Percentiles rank a stretch among this genome's conserved stretches.
phyloP scores from a whole-genome alignment of 2,888 invertebrate species.

The Neoascia interrupta region DNA sequence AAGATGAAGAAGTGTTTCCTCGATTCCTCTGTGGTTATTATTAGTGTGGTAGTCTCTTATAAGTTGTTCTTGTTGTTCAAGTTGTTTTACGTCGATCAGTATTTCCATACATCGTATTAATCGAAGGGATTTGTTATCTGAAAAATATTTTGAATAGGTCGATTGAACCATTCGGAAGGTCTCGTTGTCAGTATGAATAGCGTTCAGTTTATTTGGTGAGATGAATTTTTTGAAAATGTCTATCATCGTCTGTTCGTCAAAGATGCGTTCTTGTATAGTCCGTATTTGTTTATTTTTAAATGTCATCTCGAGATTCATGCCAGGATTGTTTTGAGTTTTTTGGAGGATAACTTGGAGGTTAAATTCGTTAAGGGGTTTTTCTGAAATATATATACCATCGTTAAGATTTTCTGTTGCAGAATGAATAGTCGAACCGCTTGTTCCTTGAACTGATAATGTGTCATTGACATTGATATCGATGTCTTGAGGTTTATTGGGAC shows the following conservation, averaged over 20 bases:
- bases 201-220: neutral
- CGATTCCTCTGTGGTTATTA: too few species aligned
- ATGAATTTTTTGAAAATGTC: neutral
- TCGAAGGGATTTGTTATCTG: too few species aligned
- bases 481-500: too few species aligned
- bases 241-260: neutral
- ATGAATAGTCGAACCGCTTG: too few species aligned
- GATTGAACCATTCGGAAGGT: neutral
- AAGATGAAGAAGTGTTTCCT: too few species aligned
- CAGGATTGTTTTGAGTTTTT: neutral
- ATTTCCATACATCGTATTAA: neutral
- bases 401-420: slow-evolving; percentile 1
- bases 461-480: too few species aligned
- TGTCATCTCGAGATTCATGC: neutral
- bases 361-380: slow-evolving; percentile 3
- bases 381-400: slow-evolving; percentile 9
- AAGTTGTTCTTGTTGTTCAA: too few species aligned
- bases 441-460: too few species aligned
- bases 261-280: too few species aligned
- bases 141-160: neutral
- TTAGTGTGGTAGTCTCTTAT: too few species aligned
- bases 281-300: neutral
- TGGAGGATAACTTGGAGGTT: neutral
- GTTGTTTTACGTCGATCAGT: too few species aligned
- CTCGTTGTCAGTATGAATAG: neutral